These are phyloP conservation scores for Oophaga pumilio DNA, from an alignment of 2,113 vertebrate genomes.

Conservation along the genomic window DNA sequence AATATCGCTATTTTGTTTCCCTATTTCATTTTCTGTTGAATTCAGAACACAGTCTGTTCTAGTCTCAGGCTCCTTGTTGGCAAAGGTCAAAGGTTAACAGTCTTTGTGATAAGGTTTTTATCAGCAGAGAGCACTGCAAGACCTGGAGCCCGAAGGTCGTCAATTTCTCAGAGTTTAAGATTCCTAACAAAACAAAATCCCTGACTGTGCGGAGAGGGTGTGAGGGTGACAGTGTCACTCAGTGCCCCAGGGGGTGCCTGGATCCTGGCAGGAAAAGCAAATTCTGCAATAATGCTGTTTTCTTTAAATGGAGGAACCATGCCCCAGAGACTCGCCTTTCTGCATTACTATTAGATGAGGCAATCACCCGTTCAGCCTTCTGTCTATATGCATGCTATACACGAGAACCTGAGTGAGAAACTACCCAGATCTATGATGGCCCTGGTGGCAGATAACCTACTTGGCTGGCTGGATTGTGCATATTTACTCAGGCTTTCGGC, in stretches of 20 bases:
- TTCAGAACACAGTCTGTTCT: background rate
- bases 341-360: conserved; percentile 22
- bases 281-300: conserved; percentile 24
- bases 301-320: conserved; percentile 11
- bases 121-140: conserved; percentile 24
- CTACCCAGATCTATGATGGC: background rate
- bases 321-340: conserved; percentile 12
- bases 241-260: conserved; percentile 9
- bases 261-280: conserved; percentile 32
- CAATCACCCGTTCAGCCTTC: conserved; percentile 13
- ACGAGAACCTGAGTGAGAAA: background rate
- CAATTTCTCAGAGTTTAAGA: conserved; percentile 46
- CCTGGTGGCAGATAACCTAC: background rate
- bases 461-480: background rate
- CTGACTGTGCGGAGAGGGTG: conserved; percentile 20
- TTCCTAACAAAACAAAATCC: conserved; percentile 54
- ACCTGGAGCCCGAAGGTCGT: conserved; percentile 31
- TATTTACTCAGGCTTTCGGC: background rate
- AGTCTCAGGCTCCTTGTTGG: background rate
- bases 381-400: background rate
- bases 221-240: conserved; percentile 46
- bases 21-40: background rate
- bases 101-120: conserved; percentile 47
- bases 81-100: conserved; percentile 46
- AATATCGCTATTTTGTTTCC: background rate